Conservation (phyloP, 1,140 invertebrate species). For the Chrysomallon squamiferum region DNA sequence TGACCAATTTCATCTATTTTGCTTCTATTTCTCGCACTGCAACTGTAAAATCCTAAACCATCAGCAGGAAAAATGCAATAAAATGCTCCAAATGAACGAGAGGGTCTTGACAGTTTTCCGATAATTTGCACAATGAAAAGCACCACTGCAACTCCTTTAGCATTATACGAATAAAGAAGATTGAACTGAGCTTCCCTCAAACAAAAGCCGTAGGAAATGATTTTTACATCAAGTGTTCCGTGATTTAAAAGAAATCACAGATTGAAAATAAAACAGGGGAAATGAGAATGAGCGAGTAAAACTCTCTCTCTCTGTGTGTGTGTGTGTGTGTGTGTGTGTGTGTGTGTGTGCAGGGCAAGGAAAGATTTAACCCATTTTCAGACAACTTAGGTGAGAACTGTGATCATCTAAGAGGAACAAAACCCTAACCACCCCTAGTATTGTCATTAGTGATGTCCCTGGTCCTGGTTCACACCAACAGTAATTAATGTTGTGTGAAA, state of each 20-base stretch:
- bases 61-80: conserved; percentile 28
- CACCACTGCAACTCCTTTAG: conserved; percentile 10
- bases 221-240: conserved; percentile 7
- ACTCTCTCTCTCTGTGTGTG: no score
- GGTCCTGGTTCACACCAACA: no score
- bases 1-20: conserved; percentile 27
- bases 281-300: no score
- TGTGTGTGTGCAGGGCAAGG: no score
- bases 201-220: conserved; percentile 26
- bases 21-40: conserved; percentile 10
- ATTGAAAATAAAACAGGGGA: no score
- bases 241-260: conserved; percentile 1
- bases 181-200: conserved; percentile 11
- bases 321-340: no score
- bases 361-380: no score
- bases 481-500: no score
- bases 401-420: no score
- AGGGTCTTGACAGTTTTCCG: conserved; percentile 26
- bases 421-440: no score
- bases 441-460: no score
- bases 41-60: conserved; percentile 16
- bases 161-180: conserved; percentile 11
- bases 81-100: conserved; percentile 26
- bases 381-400: no score
- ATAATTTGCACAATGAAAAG: conserved; percentile 29